A percentile compares a stretch with the other conserved stretches of the same genome.
Conservation (phyloP, 2,113 vertebrate genomes). For the Siniperca knerii region DNA sequence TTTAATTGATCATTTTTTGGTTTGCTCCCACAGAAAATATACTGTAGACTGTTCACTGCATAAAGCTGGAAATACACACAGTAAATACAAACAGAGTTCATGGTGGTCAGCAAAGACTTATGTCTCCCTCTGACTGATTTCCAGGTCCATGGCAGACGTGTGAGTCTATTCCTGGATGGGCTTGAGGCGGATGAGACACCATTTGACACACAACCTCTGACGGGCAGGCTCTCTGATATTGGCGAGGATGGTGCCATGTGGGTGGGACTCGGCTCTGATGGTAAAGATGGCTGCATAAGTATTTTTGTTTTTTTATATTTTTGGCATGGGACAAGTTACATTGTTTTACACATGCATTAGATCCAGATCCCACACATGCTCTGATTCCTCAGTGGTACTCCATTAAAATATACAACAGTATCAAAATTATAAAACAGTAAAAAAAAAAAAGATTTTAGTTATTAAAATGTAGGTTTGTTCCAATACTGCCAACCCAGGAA, state of each 20-base stretch:
- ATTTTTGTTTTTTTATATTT: neutral
- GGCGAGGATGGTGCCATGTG: conserved; percentile 74
- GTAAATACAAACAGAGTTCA: neutral
- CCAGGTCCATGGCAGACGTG: conserved; percentile 87
- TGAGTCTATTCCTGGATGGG: conserved; percentile 92
- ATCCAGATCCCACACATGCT: neutral
- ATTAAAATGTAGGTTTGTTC: neutral
- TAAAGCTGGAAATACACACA: neutral
- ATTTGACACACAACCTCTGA: conserved; percentile 87
- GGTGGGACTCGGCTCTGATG: conserved; percentile 89
- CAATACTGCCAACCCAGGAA: neutral
- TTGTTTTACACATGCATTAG: neutral
- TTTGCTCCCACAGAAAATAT: neutral
- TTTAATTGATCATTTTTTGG: neutral
- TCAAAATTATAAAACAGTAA: neutral
- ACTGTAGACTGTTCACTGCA: neutral
- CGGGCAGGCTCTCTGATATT: conserved; percentile 79
- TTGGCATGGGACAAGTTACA: neutral
- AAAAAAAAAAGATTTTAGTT: neutral
- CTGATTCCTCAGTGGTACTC: neutral
- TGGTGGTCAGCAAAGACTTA: neutral
- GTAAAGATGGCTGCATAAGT: conserved; percentile 76
- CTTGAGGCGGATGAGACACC: conserved; percentile 89
- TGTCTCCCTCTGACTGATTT: conserved; percentile 55
- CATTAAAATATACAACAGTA: neutral